Evolutionary conservation across 1,140 invertebrate species (phyloP).

Genomic region (Asobara japonica): DNA sequence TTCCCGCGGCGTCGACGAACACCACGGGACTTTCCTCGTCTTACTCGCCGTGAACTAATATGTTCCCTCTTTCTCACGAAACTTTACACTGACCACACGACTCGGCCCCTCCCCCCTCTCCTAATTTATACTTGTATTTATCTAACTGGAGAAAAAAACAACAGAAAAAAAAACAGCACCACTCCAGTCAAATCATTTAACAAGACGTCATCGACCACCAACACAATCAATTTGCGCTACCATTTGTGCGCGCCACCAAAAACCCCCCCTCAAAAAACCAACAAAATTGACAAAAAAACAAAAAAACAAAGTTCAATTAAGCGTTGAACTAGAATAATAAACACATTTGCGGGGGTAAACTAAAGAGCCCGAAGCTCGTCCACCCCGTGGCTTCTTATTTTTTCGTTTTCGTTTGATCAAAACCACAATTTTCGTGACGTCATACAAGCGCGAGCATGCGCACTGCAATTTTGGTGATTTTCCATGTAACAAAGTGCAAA

Average conservation of each 20-base stretch:
- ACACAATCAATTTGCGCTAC: conserved; percentile 26
- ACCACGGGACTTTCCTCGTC: conserved; percentile 22
- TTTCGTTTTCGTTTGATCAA: conserved; percentile 53
- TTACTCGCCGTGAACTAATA: not conserved
- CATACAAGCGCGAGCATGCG: conserved; percentile 62
- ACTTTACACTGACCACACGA: not conserved
- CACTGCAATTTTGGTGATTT: conserved; percentile 64
- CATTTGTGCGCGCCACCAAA: conserved; percentile 5
- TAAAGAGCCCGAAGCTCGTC: too few relatives aligned
- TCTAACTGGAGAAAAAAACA: conserved; percentile 13
- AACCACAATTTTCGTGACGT: conserved; percentile 66
- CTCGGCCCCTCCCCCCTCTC: not conserved
- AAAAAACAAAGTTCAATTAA: not conserved
- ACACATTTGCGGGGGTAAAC: conserved; percentile 36
- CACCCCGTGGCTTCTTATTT: not conserved
- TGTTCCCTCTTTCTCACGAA: conserved; percentile 11
- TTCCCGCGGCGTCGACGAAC: conserved; percentile 30
- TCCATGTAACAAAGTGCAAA: conserved; percentile 55
- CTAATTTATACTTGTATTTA: not conserved
- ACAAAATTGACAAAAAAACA: not conserved
- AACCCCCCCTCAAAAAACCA: not conserved
- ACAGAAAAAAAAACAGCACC: conserved; percentile 7
- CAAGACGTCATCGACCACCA: conserved; percentile 42
- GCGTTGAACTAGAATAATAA: not conserved
- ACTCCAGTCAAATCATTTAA: conserved; percentile 25